A percentile compares a stretch with the other conserved stretches of the same genome.
Evolutionary conservation across 2,113 vertebrate genomes (phyloP).

Genomic region (Amblyornis subalaris): DNA sequence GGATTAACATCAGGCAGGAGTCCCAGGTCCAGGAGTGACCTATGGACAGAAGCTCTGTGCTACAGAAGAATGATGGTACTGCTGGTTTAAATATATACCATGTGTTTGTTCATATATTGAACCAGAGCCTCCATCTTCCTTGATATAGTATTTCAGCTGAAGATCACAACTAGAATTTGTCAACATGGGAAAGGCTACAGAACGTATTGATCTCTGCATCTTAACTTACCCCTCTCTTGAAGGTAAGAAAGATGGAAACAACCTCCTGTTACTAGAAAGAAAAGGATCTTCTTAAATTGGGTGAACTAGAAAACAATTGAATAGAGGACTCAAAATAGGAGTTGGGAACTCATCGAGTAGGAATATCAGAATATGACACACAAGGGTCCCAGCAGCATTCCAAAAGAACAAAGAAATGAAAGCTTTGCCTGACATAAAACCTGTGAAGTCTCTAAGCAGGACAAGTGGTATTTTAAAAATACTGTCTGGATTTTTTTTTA

Average conservation of each 20-base stretch:
- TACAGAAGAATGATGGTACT: neutral
- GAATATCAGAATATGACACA: neutral
- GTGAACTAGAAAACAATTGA: neutral
- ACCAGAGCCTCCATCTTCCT: neutral
- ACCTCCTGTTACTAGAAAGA: neutral
- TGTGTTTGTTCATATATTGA: neutral
- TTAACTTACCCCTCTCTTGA: neutral
- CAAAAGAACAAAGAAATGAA: neutral
- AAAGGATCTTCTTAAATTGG: neutral
- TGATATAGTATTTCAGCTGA: fast-evolving
- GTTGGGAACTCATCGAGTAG: neutral
- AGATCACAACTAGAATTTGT: neutral
- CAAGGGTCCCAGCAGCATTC: neutral
- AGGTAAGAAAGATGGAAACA: neutral
- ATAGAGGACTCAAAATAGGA: neutral
- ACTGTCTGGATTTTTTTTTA: neutral
- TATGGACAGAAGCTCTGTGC: neutral
- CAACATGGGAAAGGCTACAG: neutral
- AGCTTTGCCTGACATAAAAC: neutral
- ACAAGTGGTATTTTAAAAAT: neutral
- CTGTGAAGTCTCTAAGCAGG: neutral
- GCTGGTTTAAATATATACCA: neutral
- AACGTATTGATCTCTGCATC: neutral
- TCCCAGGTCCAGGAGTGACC: neutral
- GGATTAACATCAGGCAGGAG: neutral